These are phyloP conservation scores for Crotalus viridis DNA, from an alignment of 2,113 vertebrate species.

Conservation along the genomic window DNA sequence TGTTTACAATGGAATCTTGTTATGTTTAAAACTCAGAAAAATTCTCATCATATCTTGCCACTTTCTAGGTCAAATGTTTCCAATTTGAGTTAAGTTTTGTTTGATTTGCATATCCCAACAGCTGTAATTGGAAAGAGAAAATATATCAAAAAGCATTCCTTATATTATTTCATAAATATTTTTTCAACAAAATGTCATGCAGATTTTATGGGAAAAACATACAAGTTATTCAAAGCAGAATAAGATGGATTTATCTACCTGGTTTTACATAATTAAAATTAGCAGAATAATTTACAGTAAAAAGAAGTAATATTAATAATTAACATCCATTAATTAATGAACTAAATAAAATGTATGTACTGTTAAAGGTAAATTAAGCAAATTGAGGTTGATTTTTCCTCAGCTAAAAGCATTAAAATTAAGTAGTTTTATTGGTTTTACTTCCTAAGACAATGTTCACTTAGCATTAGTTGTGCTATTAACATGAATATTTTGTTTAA, in stretches of 20 bases:
- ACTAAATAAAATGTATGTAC: not conserved
- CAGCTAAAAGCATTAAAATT: not conserved
- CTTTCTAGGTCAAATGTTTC: not conserved
- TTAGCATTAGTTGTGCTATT: not conserved
- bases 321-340: not conserved
- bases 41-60: not conserved
- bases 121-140: not conserved
- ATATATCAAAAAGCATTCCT: not conserved
- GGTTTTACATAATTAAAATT: not conserved
- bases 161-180: not conserved
- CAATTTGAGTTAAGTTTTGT: not conserved
- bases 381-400: not conserved
- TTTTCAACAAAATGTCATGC: not conserved
- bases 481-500: not conserved
- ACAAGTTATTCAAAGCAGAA: not conserved
- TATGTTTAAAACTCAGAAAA: not conserved
- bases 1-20: not conserved
- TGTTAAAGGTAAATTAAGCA: not conserved
- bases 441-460: not conserved
- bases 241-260: not conserved
- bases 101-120: not conserved
- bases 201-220: not conserved
- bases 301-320: not conserved
- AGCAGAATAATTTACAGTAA: not conserved
- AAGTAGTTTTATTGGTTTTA: not conserved